Conservation (phyloP, 37 sponge, comb jelly and placozoan species). For the Hormiphora californensis region DNA sequence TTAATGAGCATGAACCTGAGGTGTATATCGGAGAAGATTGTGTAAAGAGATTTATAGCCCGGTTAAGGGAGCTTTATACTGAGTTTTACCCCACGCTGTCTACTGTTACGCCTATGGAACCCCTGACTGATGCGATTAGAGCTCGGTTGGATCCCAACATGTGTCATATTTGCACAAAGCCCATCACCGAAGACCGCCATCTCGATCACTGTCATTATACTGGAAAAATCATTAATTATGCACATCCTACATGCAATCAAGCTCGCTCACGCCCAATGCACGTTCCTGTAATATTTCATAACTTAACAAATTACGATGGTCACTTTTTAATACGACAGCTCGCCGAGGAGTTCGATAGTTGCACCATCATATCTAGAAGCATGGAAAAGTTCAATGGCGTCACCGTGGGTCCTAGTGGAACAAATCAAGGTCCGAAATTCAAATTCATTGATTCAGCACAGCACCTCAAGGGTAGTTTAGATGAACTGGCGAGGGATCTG, state of each 20-base stretch:
- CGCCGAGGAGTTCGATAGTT: neutral
- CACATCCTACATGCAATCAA: constrained; percentile 3
- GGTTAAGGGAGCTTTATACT: too few species aligned
- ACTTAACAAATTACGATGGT: constrained; percentile 23
- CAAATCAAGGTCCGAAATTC: too few species aligned
- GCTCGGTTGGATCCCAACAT: too few species aligned
- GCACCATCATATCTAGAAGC: neutral
- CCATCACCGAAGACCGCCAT: neutral
- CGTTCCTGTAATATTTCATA: constrained; percentile 50
- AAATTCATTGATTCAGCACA: neutral
- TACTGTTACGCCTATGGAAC: too few species aligned
- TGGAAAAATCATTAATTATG: neutral
- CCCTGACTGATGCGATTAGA: too few species aligned
- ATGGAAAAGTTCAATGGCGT: constrained; percentile 20
- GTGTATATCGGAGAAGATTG: too few species aligned
- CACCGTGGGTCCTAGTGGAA: too few species aligned
- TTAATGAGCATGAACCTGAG: too few species aligned
- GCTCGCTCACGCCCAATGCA: neutral
- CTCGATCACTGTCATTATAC: constrained; percentile 23
- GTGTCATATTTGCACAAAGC: neutral
- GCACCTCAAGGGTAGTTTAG: neutral
- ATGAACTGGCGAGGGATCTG: neutral
- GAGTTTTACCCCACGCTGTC: too few species aligned
- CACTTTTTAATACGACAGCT: neutral
- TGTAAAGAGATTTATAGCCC: too few species aligned